These are phyloP conservation scores for Buceros bicornis DNA, from an alignment of 2,797 vertebrate genomes.

Conservation along the genomic window DNA sequence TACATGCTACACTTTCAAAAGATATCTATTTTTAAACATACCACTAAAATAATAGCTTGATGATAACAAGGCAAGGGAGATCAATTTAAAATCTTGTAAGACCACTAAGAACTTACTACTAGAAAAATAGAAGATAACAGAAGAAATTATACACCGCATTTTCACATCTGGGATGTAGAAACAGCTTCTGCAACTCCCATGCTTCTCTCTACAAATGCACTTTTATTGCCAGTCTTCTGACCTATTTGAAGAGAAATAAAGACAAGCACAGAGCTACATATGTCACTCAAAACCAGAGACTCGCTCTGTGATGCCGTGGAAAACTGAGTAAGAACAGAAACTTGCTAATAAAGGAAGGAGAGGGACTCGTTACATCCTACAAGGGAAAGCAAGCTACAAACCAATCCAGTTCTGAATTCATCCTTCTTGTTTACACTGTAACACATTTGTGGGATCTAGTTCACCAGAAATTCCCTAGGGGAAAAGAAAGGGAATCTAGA, in stretches of 20 bases:
- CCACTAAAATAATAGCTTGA: background rate
- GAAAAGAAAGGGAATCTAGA: background rate
- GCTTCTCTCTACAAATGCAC: background rate
- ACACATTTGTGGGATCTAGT: background rate
- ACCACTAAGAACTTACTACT: background rate
- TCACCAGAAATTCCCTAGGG: background rate
- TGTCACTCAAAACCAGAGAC: background rate
- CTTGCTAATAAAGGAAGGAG: background rate
- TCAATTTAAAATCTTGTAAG: background rate
- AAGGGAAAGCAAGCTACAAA: background rate
- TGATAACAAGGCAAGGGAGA: background rate
- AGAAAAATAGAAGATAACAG: background rate
- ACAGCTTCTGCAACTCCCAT: background rate
- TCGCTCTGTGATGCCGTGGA: background rate
- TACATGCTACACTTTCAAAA: background rate
- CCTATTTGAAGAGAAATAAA: background rate
- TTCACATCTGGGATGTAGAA: background rate
- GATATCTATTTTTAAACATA: background rate
- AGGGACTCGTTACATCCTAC: background rate
- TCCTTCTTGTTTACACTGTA: background rate
- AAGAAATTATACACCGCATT: background rate
- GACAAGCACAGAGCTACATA: background rate
- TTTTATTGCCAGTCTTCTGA: background rate
- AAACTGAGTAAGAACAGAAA: background rate
- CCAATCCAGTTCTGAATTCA: background rate